Base-by-base conservation (phyloP, 2,888 invertebrate genomes). In the Nomada ferruginata region DNA sequence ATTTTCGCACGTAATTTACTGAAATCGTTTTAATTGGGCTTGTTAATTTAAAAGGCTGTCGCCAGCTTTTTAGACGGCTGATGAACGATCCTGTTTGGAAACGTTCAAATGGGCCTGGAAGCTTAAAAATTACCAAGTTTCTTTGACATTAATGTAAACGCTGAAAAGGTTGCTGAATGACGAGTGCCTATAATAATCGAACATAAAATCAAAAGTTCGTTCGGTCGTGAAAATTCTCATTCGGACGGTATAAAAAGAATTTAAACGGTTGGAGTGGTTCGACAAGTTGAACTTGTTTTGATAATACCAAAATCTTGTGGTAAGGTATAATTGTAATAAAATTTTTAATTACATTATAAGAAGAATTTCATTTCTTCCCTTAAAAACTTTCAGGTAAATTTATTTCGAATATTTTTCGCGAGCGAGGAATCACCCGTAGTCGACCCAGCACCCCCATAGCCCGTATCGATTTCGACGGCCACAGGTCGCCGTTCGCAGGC, bases 391-490 rank as follows among this genome's bases (percentile, higher is more conserved):
- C 36, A 0, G 9, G 36, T 7, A 0, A 11, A 23, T 9, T 10
- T 9, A 50, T 64, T n/a, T 4, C 2, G 0, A 20, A 29, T 9
- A 52, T 10, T 1, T 1, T 11, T 3, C 29, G 4, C 13, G 65
- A 4, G 44, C 13, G 10, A 15, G n/a, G 3, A 10, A 59, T 65
- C 20, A 1, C 15, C 20, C n/a, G 1, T n/a, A 15, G 3, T 52
- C 0, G 23, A 13, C 2, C 2, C n/a, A 15, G 13, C 50, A 20
- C 20, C 18, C 0, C 60, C 47, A 20, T 57, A 23, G 26, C 9
- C 13, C 7, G 4, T 52, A 78, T 79, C 65, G 64, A 79, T 78
- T 71, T 78, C 79, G 52, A 20, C 42, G 13, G 59, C 1, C 50
- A n/a, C 64, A 23, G 77, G 53, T 26, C 36, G 15, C 15, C 7